Percentiles rank a stretch among this genome's conserved stretches.
Evolutionary conservation across 2,113 vertebrate species (phyloP).

Genomic region (Blennius ocellaris): DNA sequence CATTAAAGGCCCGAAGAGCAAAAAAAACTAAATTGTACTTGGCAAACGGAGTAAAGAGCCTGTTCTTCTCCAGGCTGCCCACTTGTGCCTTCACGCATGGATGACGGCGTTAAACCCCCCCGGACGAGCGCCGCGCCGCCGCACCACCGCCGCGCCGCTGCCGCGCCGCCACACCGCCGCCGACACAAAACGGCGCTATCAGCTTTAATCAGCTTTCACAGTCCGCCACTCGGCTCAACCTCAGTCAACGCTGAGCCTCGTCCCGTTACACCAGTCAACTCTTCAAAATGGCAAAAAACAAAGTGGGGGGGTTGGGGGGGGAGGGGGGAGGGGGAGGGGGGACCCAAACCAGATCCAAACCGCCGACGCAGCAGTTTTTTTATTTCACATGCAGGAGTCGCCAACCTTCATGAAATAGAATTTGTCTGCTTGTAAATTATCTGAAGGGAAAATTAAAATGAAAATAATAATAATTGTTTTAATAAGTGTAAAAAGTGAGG

Average conservation of each 20-base stretch:
- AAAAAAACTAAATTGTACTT: constrained; percentile 62
- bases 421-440: too few relatives aligned
- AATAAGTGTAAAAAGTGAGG: too few relatives aligned
- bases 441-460: too few relatives aligned
- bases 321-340: too few relatives aligned
- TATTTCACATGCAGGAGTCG: too few relatives aligned
- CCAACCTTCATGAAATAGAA: too few relatives aligned
- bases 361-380: too few relatives aligned
- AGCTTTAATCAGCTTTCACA: constrained; percentile 67
- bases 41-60: constrained; percentile 66
- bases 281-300: constrained; percentile 40
- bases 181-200: constrained; percentile 43
- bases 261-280: constrained; percentile 63
- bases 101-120: constrained; percentile 61
- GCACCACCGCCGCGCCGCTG: background rate
- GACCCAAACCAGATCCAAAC: too few relatives aligned
- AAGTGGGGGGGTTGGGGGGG: too few relatives aligned
- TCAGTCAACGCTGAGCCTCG: constrained; percentile 63
- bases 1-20: constrained; percentile 66
- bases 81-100: constrained; percentile 70
- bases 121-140: constrained; percentile 22
- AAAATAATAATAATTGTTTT: too few relatives aligned
- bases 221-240: constrained; percentile 50
- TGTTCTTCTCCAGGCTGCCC: constrained; percentile 49
- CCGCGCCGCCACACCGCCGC: too few relatives aligned